Evolutionary conservation across 2,888 invertebrate genomes (phyloP).

Genomic region (Pristionchus japonicus): DNA sequence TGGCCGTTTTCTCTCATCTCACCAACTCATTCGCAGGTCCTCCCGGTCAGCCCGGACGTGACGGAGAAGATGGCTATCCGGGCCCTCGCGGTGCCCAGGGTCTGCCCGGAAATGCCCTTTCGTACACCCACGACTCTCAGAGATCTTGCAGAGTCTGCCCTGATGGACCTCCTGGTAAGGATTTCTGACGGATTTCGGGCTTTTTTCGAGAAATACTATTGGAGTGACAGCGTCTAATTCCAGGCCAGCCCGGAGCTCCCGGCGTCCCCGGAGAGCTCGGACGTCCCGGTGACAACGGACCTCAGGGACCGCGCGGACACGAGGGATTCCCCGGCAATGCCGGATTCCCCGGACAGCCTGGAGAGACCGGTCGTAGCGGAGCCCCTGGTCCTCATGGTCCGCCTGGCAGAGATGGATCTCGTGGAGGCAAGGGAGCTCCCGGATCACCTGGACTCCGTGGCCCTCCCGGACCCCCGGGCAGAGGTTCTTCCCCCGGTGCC

Average conservation of each 20-base stretch:
- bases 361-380: not conserved
- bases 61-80: constrained; percentile 63
- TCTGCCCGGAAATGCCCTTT: constrained; percentile 1
- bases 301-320: not conserved
- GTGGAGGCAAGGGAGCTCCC: not conserved
- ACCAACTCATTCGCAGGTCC: not conserved
- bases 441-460: not conserved
- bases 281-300: not conserved
- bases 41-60: constrained; percentile 56
- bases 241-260: not conserved
- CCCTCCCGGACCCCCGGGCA: not conserved
- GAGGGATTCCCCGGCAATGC: not conserved
- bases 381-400: not conserved
- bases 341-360: constrained; percentile 11
- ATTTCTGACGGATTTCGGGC: not conserved
- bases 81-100: constrained; percentile 61
- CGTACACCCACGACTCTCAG: not conserved
- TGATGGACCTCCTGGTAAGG: constrained; percentile 47
- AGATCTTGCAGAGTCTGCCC: constrained; percentile 10
- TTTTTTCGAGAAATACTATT: not conserved
- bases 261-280: not conserved
- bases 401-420: not conserved
- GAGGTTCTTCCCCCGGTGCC: not conserved
- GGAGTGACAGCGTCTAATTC: too few species aligned
- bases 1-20: too few species aligned